These are phyloP conservation scores for Heliconius ismenius DNA, from an alignment of 2,888 invertebrate species.

Conservation along the genomic window DNA sequence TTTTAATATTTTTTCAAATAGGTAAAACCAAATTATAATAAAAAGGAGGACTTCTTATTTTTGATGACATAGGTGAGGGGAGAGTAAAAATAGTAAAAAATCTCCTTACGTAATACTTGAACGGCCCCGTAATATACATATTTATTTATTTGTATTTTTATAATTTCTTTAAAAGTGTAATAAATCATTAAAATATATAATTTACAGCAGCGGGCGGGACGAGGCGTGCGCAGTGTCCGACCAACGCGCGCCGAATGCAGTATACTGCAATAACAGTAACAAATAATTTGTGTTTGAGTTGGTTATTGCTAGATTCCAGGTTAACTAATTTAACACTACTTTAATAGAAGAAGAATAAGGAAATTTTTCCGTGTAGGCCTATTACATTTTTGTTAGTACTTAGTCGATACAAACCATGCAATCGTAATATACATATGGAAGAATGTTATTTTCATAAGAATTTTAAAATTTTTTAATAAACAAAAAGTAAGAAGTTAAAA, in stretches of 20 bases:
- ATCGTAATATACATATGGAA: constrained; percentile 15
- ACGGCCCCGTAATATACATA: too few relatives aligned
- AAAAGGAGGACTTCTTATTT: too few relatives aligned
- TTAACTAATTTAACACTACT: constrained; percentile 12
- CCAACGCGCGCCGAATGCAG: too few relatives aligned
- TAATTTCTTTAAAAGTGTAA: not conserved
- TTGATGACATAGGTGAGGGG: too few relatives aligned
- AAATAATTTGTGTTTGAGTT: too few relatives aligned
- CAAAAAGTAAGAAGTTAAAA: not conserved
- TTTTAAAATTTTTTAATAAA: constrained; percentile 26
- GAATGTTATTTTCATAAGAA: constrained; percentile 30
- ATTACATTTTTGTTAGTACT: constrained; percentile 14
- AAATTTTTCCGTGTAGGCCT: constrained; percentile 14
- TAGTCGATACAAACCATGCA: constrained; percentile 8
- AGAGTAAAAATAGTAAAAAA: too few relatives aligned
- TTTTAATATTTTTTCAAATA: too few relatives aligned
- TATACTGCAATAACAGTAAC: too few relatives aligned
- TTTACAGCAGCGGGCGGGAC: not conserved
- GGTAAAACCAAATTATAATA: too few relatives aligned
- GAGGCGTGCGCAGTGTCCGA: too few relatives aligned
- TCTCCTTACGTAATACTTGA: too few relatives aligned
- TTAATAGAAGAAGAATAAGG: not conserved
- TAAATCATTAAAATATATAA: not conserved
- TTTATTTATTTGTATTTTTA: not conserved
- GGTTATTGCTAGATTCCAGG: constrained; percentile 10